These are phyloP conservation scores for Camponotus floridanus DNA, from an alignment of 1,140 invertebrate genomes.

Conservation along the genomic window DNA sequence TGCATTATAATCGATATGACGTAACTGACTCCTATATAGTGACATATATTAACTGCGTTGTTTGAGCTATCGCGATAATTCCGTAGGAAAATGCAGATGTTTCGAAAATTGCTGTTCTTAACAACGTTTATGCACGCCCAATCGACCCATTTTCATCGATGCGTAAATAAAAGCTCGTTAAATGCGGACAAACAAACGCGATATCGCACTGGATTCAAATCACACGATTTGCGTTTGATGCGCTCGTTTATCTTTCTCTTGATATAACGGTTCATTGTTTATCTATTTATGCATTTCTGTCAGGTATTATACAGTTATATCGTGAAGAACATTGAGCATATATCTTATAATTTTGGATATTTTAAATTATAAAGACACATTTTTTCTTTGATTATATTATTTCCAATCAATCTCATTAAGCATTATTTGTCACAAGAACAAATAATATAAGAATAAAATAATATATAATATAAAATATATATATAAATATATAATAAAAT, in stretches of 20 bases:
- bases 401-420: background rate
- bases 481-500: too few species aligned
- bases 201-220: background rate
- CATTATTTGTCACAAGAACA: background rate
- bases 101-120: background rate
- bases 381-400: background rate
- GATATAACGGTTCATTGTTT: background rate
- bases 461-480: too few species aligned
- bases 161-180: background rate
- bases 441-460: too few species aligned
- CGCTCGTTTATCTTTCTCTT: slow-evolving; percentile 15
- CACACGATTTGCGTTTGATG: slow-evolving; percentile 15
- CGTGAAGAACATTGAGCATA: background rate
- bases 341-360: background rate
- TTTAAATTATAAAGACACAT: background rate
- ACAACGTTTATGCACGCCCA: background rate
- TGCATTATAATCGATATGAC: background rate
- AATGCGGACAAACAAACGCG: background rate
- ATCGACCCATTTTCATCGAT: slow-evolving; percentile 5
- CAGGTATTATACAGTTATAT: background rate
- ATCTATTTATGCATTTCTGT: background rate
- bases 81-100: background rate
- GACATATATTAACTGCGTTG: background rate
- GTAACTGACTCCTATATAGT: background rate
- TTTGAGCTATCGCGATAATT: background rate